Conservation (phyloP, 1,140 invertebrate genomes). For the Lasioglossum albipes region DNA sequence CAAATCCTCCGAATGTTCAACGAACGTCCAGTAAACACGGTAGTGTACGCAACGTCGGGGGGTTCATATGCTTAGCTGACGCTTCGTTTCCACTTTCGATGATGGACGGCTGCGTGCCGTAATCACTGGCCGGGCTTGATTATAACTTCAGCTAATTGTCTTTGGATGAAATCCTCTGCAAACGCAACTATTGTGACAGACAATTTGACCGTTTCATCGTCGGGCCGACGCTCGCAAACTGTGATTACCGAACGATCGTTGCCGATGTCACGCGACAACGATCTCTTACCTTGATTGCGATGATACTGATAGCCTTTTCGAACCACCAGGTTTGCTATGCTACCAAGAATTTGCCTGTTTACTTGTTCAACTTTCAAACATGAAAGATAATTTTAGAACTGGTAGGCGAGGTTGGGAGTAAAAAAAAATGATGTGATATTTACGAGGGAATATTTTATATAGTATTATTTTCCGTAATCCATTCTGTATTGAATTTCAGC, state of each 20-base stretch:
- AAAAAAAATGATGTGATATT: too few species aligned
- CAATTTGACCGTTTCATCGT: neutral
- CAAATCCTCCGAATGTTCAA: constrained; percentile 62
- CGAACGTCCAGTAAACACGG: constrained; percentile 52
- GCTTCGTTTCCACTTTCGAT: constrained; percentile 26
- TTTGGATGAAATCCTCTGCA: constrained; percentile 38
- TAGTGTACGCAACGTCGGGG: constrained; percentile 18
- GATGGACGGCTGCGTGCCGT: constrained; percentile 31
- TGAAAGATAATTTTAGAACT: too few species aligned
- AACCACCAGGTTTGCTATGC: too few species aligned
- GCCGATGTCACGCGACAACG: neutral
- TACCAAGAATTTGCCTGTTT: too few species aligned
- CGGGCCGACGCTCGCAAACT: neutral
- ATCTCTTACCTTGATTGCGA: too few species aligned
- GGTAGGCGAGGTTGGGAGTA: too few species aligned
- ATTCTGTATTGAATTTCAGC: too few species aligned
- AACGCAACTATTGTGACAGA: constrained; percentile 13
- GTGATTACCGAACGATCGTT: neutral
- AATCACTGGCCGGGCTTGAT: constrained; percentile 55
- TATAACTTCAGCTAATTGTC: constrained; percentile 66
- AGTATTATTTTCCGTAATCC: too few species aligned
- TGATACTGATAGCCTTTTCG: too few species aligned
- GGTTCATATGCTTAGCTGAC: constrained; percentile 23
- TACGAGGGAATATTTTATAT: too few species aligned
- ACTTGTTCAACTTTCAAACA: too few species aligned